phyloP scores from a whole-genome alignment of 2,888 invertebrate species.

The Ichneumoninae sp. region DNA sequence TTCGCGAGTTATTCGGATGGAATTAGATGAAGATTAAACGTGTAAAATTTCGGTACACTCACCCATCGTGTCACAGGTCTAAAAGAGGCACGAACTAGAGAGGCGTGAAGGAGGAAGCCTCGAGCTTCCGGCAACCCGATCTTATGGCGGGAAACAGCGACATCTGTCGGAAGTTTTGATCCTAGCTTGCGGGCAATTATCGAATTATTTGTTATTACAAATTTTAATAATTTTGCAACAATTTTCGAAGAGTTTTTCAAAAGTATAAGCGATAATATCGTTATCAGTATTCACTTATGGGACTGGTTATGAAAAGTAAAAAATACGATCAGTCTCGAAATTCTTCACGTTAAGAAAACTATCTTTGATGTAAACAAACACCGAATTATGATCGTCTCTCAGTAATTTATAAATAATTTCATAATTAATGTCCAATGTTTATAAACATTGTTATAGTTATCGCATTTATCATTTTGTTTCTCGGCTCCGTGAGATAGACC shows the following conservation, averaged over 20 bases:
- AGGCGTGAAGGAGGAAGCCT: conserved; percentile 35
- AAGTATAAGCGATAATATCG: not conserved
- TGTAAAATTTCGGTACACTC: conserved; percentile 70
- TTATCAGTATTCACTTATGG: too few species aligned
- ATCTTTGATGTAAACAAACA: too few species aligned
- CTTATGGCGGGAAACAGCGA: conserved; percentile 33
- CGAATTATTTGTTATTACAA: conserved; percentile 16
- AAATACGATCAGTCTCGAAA: too few species aligned
- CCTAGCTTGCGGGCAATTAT: too few species aligned
- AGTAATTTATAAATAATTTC: too few species aligned
- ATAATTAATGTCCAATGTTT: too few species aligned
- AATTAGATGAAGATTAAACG: conserved; percentile 72
- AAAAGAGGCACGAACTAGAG: conserved; percentile 73
- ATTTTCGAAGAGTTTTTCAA: not conserved
- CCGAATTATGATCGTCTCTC: too few species aligned
- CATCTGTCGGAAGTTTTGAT: conserved; percentile 24
- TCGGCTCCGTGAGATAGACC: not conserved
- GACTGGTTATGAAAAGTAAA: too few species aligned
- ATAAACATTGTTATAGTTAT: not conserved
- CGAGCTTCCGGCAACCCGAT: conserved; percentile 48
- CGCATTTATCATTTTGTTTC: not conserved
- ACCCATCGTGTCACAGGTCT: conserved; percentile 78
- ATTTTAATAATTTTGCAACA: conserved; percentile 8
- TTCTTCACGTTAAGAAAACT: too few species aligned
- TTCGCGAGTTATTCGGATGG: conserved; percentile 69